phyloP scores from a whole-genome alignment of 2,797 vertebrate species.

The Cossypha caffra region DNA sequence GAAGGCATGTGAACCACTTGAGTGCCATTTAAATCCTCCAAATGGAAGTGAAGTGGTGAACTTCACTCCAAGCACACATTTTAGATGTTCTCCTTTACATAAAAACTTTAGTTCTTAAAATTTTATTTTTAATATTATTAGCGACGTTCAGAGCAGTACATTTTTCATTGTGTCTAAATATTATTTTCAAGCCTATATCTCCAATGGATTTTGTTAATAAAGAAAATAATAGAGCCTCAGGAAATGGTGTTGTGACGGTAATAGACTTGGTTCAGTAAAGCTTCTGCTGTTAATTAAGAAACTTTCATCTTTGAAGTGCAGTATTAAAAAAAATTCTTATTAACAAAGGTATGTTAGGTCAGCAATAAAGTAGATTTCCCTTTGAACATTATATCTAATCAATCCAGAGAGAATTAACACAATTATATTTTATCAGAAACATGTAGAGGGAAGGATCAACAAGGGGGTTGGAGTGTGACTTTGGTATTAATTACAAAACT shows the following conservation, averaged over 20 bases:
- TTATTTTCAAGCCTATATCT: constrained; percentile 60
- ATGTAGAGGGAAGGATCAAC: constrained; percentile 60
- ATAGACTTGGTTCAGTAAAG: constrained; percentile 73
- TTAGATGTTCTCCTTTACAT: constrained; percentile 6
- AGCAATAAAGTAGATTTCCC: constrained; percentile 73
- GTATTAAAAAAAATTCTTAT: constrained; percentile 62
- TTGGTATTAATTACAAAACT: constrained; percentile 71
- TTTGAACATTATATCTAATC: constrained; percentile 73
- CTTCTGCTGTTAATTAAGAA: constrained; percentile 80
- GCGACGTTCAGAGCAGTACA: not conserved
- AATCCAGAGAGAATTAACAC: constrained; percentile 73
- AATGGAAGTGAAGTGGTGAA: constrained; percentile 22
- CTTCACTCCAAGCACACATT: not conserved
- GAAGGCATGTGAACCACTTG: not conserved
- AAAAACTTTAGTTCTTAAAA: constrained; percentile 51
- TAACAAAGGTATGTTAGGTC: constrained; percentile 73
- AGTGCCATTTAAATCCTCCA: constrained; percentile 23
- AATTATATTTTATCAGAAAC: constrained; percentile 78
- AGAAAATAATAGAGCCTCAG: constrained; percentile 62
- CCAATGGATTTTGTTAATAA: constrained; percentile 70
- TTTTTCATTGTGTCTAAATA: constrained; percentile 63
- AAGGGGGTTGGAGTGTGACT: constrained; percentile 39
- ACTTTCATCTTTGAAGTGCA: constrained; percentile 75
- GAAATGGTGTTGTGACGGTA: constrained; percentile 70
- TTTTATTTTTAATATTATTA: constrained; percentile 48